Base-by-base conservation (phyloP, 1,140 invertebrate genomes). In the Drosophila serrata region DNA sequence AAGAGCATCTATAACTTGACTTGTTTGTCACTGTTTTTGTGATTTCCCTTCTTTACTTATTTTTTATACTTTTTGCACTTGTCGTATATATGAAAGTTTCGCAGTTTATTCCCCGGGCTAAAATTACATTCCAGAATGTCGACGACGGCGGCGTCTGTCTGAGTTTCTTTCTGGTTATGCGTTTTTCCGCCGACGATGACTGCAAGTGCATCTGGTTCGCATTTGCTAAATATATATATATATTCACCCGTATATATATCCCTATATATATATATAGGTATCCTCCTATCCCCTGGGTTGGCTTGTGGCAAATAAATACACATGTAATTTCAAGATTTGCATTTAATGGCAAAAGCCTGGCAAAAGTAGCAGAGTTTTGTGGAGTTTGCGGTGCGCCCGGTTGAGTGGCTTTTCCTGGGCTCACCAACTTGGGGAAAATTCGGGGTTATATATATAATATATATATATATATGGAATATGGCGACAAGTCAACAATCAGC, bases 81-180 rank as follows among this genome's bases (percentile, higher is more conserved):
- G 74, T 45, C 67, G 75, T 64, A 81, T 62, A 61, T 70, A 63
- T 45, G 85, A 85, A 86, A 75, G 74, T 86, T 85, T 85, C 48
- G 60, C 79, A 80, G 70, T 75, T 82, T 79, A 75, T 63, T 59
- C 78, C 79, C 75, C 61, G 53, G 58, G 75, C 82, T 86, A 86
- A 86, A 86, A 86, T 86, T 87, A 88, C 82, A 86, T 86, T 86
- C 69, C 79, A 75, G 85, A 87, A 79, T 87, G 82, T 86, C 75
- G 80, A 70, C 75, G 40, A 43, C 53, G 76, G 62, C 57, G 76
- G 62, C 77, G 70, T 75, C 77, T 69, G 64, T 68, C 78, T 69
- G 79, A 68, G 58, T 60, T 60, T 55, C 51, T 37, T 81, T 75
- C 42, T 58, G 45, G 43, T 59, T 55, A 67, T 76, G 53, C 69